Conservation (phyloP, 2,888 invertebrate genomes). For the Lutraria lutraria region DNA sequence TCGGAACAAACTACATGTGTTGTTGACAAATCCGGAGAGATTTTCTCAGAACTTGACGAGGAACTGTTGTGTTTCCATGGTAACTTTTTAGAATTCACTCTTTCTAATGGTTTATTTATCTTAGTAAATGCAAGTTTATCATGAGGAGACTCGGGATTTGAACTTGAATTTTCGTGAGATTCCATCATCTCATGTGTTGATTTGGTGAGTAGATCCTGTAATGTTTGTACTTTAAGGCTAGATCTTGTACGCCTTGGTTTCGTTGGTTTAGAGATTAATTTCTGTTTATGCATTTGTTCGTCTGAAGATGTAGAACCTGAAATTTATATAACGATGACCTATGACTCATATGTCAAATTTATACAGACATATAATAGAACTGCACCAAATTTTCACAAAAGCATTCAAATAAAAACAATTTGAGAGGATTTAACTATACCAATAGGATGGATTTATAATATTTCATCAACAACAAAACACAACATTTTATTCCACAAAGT, state of each 20-base stretch:
- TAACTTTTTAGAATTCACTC: slow-evolving; percentile 37
- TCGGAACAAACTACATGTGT: slow-evolving; percentile 42
- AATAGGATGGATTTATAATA: no score
- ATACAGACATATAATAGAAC: no score
- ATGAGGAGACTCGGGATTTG: slow-evolving; percentile 73
- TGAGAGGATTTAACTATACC: no score
- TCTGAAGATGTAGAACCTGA: slow-evolving; percentile 65
- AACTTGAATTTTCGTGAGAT: slow-evolving; percentile 64
- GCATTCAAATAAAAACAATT: no score
- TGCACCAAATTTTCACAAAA: no score
- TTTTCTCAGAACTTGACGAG: slow-evolving; percentile 63
- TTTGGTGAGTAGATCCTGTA: slow-evolving; percentile 57
- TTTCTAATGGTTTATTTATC: slow-evolving; percentile 41
- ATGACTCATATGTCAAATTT: no score
- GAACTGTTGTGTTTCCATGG: slow-evolving; percentile 45
- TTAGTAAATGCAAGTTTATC: slow-evolving; percentile 62
- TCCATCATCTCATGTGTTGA: slow-evolving; percentile 46
- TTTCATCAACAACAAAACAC: no score
- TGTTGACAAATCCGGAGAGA: slow-evolving; percentile 46
- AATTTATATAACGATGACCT: background rate
- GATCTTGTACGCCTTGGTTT: slow-evolving; percentile 44
- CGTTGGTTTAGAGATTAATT: slow-evolving; percentile 26
- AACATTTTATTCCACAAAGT: no score
- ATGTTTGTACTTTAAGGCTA: slow-evolving; percentile 55
- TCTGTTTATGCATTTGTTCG: slow-evolving; percentile 33